These are phyloP conservation scores for Polyommatus iphigenia DNA, from an alignment of 2,888 invertebrate species.

Conservation along the genomic window DNA sequence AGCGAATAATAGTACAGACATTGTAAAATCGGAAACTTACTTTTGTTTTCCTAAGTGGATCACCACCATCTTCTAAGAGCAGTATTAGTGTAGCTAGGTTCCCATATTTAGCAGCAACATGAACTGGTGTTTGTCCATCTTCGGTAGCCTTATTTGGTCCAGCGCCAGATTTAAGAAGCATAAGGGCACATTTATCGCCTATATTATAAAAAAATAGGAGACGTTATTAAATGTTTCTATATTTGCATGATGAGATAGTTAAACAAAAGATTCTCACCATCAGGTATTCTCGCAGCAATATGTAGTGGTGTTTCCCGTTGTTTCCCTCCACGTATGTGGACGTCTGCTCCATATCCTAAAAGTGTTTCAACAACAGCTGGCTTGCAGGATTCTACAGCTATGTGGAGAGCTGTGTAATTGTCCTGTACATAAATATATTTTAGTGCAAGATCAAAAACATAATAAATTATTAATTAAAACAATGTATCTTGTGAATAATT, in stretches of 20 bases:
- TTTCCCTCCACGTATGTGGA: slow-evolving; percentile 95
- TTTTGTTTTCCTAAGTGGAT: slow-evolving; percentile 94
- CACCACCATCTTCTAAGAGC: slow-evolving; percentile 95
- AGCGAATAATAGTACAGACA: too few relatives aligned
- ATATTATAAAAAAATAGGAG: background rate
- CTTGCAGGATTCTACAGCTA: slow-evolving; percentile 96
- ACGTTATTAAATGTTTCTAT: background rate
- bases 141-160: slow-evolving; percentile 97
- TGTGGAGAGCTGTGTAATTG: slow-evolving; percentile 98
- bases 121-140: slow-evolving; percentile 98
- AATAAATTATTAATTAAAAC: too few relatives aligned
- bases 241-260: too few relatives aligned
- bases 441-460: background rate
- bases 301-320: slow-evolving; percentile 97
- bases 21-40: slow-evolving; percentile 65
- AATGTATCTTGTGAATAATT: too few relatives aligned
- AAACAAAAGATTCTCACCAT: slow-evolving; percentile 52
- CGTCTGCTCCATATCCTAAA: slow-evolving; percentile 97
- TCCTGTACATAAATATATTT: slow-evolving; percentile 81
- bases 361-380: slow-evolving; percentile 97
- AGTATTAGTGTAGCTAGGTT: slow-evolving; percentile 92
- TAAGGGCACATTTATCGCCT: slow-evolving; percentile 90
- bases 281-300: slow-evolving; percentile 96
- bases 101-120: slow-evolving; percentile 96
- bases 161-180: slow-evolving; percentile 98